phyloP scores from a whole-genome alignment of 2,888 invertebrate species.

The Agapostemon virescens region DNA sequence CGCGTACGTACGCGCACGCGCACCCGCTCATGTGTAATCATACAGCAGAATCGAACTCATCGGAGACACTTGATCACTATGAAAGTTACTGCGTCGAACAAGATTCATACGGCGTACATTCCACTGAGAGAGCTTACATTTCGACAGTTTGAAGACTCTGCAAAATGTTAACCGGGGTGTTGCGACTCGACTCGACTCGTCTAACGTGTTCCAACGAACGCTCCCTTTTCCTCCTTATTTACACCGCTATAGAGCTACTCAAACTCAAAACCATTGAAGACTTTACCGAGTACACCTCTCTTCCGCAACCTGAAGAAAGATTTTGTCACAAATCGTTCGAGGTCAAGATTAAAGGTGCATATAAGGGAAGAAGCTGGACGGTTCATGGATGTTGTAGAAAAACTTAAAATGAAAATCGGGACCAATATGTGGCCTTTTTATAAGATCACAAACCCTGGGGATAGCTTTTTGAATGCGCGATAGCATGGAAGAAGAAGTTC shows the following conservation, averaged over 20 bases:
- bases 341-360: too few relatives aligned
- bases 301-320: too few relatives aligned
- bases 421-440: too few relatives aligned
- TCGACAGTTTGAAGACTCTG: constrained; percentile 65
- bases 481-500: too few relatives aligned
- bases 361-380: too few relatives aligned
- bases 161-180: constrained; percentile 16
- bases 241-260: constrained; percentile 2
- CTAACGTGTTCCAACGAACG: not conserved
- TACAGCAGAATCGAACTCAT: constrained; percentile 18
- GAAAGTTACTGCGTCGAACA: constrained; percentile 22
- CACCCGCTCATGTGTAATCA: not conserved
- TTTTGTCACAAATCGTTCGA: too few relatives aligned
- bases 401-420: too few relatives aligned
- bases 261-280: too few relatives aligned
- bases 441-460: too few relatives aligned
- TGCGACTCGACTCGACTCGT: not conserved
- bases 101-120: constrained; percentile 53
- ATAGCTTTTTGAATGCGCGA: too few relatives aligned
- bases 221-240: not conserved
- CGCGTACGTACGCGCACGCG: not conserved
- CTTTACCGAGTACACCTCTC: too few relatives aligned
- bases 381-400: too few relatives aligned
- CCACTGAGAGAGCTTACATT: constrained; percentile 53
- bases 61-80: not conserved